A percentile compares a stretch with the other conserved stretches of the same genome.
Conservation (phyloP, 2,888 invertebrate genomes). For the Ramazzottius varieornatus region DNA sequence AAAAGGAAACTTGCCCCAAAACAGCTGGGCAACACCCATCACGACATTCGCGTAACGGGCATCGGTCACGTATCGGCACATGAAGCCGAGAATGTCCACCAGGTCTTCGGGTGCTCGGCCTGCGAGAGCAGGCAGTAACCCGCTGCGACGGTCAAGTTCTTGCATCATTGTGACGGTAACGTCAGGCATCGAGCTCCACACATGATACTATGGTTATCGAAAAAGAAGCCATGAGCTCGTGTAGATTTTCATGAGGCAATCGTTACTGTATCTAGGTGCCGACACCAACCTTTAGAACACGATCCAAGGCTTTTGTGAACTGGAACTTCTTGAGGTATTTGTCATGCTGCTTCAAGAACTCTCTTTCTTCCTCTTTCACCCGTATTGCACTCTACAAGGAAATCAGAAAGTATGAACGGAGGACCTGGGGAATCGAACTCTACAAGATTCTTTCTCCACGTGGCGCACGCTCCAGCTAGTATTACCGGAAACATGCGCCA, state of each 20-base stretch:
- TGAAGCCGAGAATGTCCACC: slow-evolving; percentile 40
- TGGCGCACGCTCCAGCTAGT: too few species aligned
- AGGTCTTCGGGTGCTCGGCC: slow-evolving; percentile 41
- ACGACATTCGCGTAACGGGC: slow-evolving; percentile 44
- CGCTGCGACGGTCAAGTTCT: slow-evolving; percentile 55
- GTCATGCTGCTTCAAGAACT: slow-evolving; percentile 32
- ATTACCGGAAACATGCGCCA: too few species aligned
- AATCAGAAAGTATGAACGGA: too few species aligned
- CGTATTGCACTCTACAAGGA: slow-evolving; percentile 17
- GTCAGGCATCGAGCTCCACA: slow-evolving; percentile 31
- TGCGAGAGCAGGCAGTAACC: slow-evolving; percentile 43
- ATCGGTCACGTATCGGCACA: slow-evolving; percentile 44
- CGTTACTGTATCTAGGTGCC: slow-evolving; percentile 11
- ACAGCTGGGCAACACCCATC: slow-evolving; percentile 41
- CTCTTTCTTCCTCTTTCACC: slow-evolving; percentile 15
- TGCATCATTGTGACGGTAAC: slow-evolving; percentile 50
- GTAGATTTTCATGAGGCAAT: background rate
- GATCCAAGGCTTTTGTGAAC: slow-evolving; percentile 48
- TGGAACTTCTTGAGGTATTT: slow-evolving; percentile 46
- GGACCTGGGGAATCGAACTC: too few species aligned
- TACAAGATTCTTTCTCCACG: too few species aligned
- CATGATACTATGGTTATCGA: slow-evolving; percentile 6
- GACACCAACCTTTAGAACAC: slow-evolving; percentile 28
- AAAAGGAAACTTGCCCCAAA: slow-evolving; percentile 31
- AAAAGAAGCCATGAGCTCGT: slow-evolving; percentile 8